Evolutionary conservation across 2,113 vertebrate genomes (phyloP).

Genomic region (Caranx melampygus): DNA sequence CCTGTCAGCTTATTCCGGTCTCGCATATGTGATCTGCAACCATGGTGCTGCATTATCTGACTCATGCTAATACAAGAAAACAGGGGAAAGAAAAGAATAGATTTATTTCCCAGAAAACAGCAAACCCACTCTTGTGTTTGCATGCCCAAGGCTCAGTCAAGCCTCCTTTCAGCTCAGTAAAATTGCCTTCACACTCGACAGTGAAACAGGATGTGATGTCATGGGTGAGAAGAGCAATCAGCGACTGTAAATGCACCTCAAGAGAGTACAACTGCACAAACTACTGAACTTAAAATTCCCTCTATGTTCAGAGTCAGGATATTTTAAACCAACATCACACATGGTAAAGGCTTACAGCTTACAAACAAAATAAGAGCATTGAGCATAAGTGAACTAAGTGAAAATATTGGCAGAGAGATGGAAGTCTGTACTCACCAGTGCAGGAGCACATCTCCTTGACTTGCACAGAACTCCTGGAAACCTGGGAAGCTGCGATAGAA

Average conservation of each 20-base stretch:
- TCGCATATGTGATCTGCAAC: conserved; percentile 88
- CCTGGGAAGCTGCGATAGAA: conserved; percentile 95
- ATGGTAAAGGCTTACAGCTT: neutral
- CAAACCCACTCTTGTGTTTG: neutral
- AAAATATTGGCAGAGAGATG: neutral
- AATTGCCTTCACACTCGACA: neutral
- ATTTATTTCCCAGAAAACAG: neutral
- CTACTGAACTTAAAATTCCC: neutral
- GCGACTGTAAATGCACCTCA: neutral
- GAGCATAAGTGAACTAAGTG: neutral
- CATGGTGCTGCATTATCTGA: conserved; percentile 93
- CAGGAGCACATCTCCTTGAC: conserved; percentile 88
- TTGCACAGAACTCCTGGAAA: conserved; percentile 90
- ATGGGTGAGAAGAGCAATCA: neutral
- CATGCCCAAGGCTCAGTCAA: neutral
- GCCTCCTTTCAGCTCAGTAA: neutral
- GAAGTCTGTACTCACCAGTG: conserved; percentile 84
- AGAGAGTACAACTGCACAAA: neutral
- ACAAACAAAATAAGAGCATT: neutral
- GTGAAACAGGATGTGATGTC: neutral
- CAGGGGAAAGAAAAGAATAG: neutral
- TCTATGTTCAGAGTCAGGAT: neutral
- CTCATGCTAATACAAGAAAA: conserved; percentile 88
- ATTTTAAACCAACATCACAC: neutral
- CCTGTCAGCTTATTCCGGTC: conserved; percentile 88